Base-by-base conservation (phyloP, 2,888 invertebrate genomes). In the Euproctis similis region DNA sequence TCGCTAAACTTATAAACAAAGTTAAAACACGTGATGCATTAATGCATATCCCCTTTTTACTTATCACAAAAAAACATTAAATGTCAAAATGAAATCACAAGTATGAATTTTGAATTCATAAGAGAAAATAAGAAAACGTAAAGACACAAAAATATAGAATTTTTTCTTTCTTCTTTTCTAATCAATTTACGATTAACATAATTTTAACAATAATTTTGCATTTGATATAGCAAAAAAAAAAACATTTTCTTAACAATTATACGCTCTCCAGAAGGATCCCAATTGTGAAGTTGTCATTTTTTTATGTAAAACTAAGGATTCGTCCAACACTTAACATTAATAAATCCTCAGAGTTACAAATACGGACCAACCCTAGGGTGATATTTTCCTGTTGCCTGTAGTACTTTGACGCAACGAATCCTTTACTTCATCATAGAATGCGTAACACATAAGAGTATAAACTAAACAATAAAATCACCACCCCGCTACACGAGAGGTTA, bases 1-100 rank as follows among this genome's bases (percentile, higher is more conserved):
- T 58, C 59, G 46, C 52, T 50, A 45, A 57, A 68, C 61, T 60
- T 69, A 69, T 62, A 59, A 62, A 23, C 4, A 10, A 67, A 71
- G 64, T 63, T 62, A 62, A 68, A 70, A 69, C 71, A 72, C 64
- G 65, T 74, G 74, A 73, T 71, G 82, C 81, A 78, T 80, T 82
- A 74, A 78, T 81, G 80, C 81, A 77, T 71, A 69, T 70, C 69
- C 69, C 61, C n/a, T n/a, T 71, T 73, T 73, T 71, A 74, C 67
- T 69, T 84, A 84, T 84, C 84, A 84, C 84, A 84, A 82, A n/a
- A n/a, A 77, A 82, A 84, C 82, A 84, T 84, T 84, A 72, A 71
- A 84, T 84, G 84, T 84, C 77, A 73, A 76, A 84, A 74, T n/a
- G 67, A 82, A 85, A 85, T 85, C 85, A 85, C 85, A 85, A 82